Percentiles rank a stretch among this genome's conserved stretches.
Evolutionary conservation across 2,888 invertebrate genomes (phyloP).

Genomic region (Drosophila yooni): DNA sequence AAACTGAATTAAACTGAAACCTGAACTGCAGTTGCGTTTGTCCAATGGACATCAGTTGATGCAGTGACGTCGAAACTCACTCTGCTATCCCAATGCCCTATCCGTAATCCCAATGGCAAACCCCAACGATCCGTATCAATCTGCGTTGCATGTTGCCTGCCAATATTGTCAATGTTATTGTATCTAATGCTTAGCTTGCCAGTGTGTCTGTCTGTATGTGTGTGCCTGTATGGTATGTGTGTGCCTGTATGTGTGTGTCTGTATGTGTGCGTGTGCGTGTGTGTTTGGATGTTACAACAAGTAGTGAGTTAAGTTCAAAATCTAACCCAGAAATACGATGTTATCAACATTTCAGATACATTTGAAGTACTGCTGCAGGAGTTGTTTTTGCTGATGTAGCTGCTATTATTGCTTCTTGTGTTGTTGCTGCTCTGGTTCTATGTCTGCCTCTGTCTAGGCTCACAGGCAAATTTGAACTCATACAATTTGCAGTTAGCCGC

Average conservation of each 20-base stretch:
- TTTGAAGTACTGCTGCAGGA: constrained; percentile 33
- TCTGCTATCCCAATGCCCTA: neutral
- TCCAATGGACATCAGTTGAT: constrained; percentile 40
- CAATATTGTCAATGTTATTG: constrained; percentile 67
- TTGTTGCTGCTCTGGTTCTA: constrained; percentile 24
- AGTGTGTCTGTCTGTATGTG: neutral
- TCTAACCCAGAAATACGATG: constrained; percentile 57
- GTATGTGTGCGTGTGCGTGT: constrained; percentile 14
- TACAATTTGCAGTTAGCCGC: constrained; percentile 76
- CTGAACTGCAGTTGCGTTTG: constrained; percentile 25
- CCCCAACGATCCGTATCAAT: constrained; percentile 60
- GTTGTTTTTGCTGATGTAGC: constrained; percentile 16
- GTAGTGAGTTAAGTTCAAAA: constrained; percentile 33
- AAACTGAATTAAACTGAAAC: constrained; percentile 10
- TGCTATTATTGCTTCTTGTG: neutral
- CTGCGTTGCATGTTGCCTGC: constrained; percentile 41
- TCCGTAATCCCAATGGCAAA: constrained; percentile 2
- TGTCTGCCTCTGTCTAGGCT: constrained; percentile 37
- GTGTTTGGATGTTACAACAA: constrained; percentile 21
- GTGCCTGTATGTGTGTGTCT: neutral
- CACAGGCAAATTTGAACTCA: constrained; percentile 73
- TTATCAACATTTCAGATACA: constrained; percentile 69
- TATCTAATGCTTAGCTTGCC: constrained; percentile 54
- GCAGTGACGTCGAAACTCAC: neutral
- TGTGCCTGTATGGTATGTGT: neutral